phyloP scores from a whole-genome alignment of 2,113 vertebrate species.

The Varanus salvator region DNA sequence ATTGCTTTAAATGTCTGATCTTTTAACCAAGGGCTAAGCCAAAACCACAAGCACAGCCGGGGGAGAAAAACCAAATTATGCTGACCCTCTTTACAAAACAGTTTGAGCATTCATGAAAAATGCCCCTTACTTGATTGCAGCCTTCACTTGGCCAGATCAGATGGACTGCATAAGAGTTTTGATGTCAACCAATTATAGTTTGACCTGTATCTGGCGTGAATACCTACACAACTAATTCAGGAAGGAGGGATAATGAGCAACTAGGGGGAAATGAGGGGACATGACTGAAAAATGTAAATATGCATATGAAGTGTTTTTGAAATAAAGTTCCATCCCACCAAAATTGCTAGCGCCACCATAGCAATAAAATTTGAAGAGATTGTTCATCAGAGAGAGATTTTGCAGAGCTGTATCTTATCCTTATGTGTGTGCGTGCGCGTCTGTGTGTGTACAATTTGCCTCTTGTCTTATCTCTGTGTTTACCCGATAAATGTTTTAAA shows the following conservation, averaged over 20 bases:
- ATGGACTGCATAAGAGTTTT: background rate
- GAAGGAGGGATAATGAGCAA: background rate
- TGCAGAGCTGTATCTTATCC: no score
- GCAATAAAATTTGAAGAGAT: no score
- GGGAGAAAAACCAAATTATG: no score
- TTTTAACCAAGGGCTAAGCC: background rate
- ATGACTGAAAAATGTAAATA: background rate
- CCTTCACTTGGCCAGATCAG: background rate
- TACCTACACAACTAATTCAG: background rate
- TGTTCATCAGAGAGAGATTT: background rate
- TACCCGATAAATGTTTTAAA: constrained; percentile 41
- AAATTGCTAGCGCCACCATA: background rate
- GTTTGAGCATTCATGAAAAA: background rate
- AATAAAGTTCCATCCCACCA: background rate
- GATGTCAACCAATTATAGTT: no score
- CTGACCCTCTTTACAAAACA: no score
- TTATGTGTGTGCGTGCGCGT: no score
- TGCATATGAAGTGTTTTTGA: background rate
- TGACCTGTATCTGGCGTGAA: background rate
- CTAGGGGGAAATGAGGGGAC: background rate
- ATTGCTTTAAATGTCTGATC: background rate
- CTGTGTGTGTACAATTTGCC: constrained; percentile 41
- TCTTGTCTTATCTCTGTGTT: constrained; percentile 24
- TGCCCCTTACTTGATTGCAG: background rate
- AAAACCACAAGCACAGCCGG: background rate